Base-by-base conservation (phyloP, 2,113 vertebrate genomes). In the Datnioides undecimradiatus region DNA sequence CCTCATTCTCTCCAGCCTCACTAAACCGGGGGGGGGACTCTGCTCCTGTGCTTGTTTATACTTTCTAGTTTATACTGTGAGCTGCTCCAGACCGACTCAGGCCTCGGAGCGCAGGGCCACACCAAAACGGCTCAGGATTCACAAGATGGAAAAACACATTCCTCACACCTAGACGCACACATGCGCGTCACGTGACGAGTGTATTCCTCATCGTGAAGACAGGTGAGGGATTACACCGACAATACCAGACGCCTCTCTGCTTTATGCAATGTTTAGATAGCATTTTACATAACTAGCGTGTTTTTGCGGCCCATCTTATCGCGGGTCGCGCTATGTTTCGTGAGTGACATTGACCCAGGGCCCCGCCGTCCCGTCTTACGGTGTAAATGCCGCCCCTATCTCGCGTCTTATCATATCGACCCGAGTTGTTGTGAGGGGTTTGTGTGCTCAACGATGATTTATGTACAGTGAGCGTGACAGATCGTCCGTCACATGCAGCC, bases 251-350 rank as follows among this genome's bases (percentile, higher is more conserved):
- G 16, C 66, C 60, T 48, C 49, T 29, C 34, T 62, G 77, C 54
- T 82, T 84, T 69, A 54, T 81, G 85, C 63, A 77, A 67, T 80
- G 87, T 91, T 91, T 86, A 83, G 57, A 86, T 76, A 83, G 83
- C 13, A 14, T 84, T 89, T 86, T 83, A 80, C 68, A 64, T 75
- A 89, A 85, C 84, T 9, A 0, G 6, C 23, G 0, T 60, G 60
- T 71, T 88, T 70, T 63, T 13, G 27, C 25, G 72, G 8, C 64
- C 57, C 68, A 33, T 81, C 36, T 90, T 87, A 84, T 87, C 34
- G 3, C 16, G 10, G 52, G 66, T 78, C 33, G 17, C 48, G n/a
- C 14, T 13, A n/a, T 69, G 65, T 71, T 74, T 66, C 9, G 43
- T 51, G 63, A 73, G 41, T 25, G 72, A 46, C 79, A 70, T 73